A percentile compares a stretch with the other conserved stretches of the same genome.
These are phyloP conservation scores for Muricea muricata DNA, from an alignment of 92 coral and sea anemone species.

Conservation along the genomic window DNA sequence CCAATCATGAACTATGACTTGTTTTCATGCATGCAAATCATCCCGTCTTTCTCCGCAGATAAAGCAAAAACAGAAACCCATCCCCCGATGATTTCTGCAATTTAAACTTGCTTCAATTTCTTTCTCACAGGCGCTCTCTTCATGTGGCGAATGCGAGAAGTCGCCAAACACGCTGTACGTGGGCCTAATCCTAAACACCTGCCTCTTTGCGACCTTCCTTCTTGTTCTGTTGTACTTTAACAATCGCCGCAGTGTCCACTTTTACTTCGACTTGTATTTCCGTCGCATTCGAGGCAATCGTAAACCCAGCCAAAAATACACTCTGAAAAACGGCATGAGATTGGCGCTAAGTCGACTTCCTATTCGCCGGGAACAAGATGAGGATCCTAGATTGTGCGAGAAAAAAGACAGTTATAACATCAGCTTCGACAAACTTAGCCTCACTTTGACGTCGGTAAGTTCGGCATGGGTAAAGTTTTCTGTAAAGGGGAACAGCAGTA, in stretches of 20 bases:
- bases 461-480: no score
- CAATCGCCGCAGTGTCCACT: slow-evolving; percentile 3
- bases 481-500: no score
- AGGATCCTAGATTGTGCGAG: slow-evolving; percentile 32
- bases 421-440: slow-evolving; percentile 75
- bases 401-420: slow-evolving; percentile 66
- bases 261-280: slow-evolving; percentile 37
- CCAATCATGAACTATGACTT: no score
- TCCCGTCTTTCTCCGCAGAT: no score
- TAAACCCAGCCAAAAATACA: slow-evolving; percentile 35
- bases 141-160: slow-evolving; percentile 24
- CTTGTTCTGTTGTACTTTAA: slow-evolving; percentile 20
- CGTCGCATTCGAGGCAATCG: slow-evolving; percentile 39
- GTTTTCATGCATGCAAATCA: no score
- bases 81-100: no score
- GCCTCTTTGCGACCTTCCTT: not conserved
- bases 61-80: no score
- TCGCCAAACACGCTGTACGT: slow-evolving; percentile 7
- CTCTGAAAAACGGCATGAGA: slow-evolving; percentile 43
- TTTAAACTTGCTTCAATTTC: no score
- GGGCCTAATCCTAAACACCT: slow-evolving; percentile 20
- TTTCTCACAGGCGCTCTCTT: not conserved
- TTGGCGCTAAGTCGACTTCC: slow-evolving; percentile 47
- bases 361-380: slow-evolving; percentile 22
- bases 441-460: slow-evolving; percentile 77